Conservation (phyloP, 2,888 invertebrate genomes). For the Oscheius sp. region DNA sequence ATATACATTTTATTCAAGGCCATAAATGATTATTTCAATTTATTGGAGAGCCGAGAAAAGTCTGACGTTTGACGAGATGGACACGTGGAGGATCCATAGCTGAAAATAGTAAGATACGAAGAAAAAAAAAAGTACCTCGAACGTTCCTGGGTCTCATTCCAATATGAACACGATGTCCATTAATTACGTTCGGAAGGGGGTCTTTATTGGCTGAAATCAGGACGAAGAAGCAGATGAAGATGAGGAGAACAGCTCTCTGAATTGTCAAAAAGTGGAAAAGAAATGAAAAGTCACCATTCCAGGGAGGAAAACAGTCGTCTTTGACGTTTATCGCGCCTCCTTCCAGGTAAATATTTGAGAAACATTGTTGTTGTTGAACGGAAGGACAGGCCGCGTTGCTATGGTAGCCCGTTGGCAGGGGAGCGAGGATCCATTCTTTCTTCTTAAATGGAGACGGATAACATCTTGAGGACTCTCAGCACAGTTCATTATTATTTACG, state of each 20-base stretch:
- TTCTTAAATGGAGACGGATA: conserved; percentile 13
- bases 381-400: not conserved
- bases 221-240: not conserved
- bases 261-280: not conserved
- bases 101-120: not conserved
- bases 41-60: no score
- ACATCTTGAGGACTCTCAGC: not conserved
- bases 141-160: not conserved
- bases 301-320: not conserved
- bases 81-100: no score
- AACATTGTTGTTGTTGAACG: no score
- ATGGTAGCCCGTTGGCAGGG: not conserved
- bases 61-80: no score
- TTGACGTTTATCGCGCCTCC: no score
- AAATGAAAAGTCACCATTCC: not conserved
- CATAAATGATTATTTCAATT: no score
- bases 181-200: not conserved
- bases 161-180: not conserved
- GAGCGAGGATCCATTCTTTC: not conserved
- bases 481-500: conserved; percentile 23
- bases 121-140: not conserved
- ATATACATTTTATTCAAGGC: no score
- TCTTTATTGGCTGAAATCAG: not conserved
- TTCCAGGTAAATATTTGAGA: no score
- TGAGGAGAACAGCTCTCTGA: not conserved